A percentile compares a stretch with the other conserved stretches of the same genome.
phyloP scores from a whole-genome alignment of 1,140 invertebrate genomes.

The Meloidogyne exigua region DNA sequence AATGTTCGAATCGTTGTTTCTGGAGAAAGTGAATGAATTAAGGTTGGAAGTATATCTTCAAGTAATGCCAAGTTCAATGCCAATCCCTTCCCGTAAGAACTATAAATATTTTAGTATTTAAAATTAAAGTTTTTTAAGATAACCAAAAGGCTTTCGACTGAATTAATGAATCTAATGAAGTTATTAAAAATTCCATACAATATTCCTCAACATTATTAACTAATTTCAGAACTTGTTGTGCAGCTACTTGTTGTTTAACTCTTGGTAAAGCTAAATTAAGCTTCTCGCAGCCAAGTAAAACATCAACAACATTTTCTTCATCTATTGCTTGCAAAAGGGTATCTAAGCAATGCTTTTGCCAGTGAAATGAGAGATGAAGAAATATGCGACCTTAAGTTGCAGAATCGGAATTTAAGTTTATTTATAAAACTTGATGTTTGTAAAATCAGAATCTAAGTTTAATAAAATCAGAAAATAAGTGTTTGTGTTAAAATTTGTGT shows the following conservation, averaged over 20 bases:
- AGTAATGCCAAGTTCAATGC: conserved; percentile 56
- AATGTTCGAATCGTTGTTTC: conserved; percentile 57
- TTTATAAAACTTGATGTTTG: too few species aligned
- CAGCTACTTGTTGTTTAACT: conserved; percentile 43
- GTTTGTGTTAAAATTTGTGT: too few species aligned
- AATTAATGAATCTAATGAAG: conserved; percentile 52
- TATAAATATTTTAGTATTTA: background rate
- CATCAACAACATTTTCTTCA: conserved; percentile 58
- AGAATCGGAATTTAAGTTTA: background rate
- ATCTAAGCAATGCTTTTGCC: conserved; percentile 58
- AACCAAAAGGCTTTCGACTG: conserved; percentile 48
- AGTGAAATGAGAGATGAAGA: conserved; percentile 51
- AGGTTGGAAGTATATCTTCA: conserved; percentile 55
- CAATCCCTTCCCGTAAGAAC: conserved; percentile 48
- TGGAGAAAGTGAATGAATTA: conserved; percentile 53
- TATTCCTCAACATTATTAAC: conserved; percentile 55
- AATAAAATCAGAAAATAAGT: too few species aligned
- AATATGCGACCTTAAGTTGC: conserved; percentile 45
- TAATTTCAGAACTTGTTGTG: conserved; percentile 44
- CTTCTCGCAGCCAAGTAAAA: conserved; percentile 56
- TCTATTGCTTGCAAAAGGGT: conserved; percentile 45
- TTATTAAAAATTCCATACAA: conserved; percentile 54
- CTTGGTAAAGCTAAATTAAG: conserved; percentile 53
- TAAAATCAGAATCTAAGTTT: too few species aligned
- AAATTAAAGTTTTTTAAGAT: background rate